Evolutionary conservation across 2,888 invertebrate genomes (phyloP).

Genomic region (Clistopyga incitator): DNA sequence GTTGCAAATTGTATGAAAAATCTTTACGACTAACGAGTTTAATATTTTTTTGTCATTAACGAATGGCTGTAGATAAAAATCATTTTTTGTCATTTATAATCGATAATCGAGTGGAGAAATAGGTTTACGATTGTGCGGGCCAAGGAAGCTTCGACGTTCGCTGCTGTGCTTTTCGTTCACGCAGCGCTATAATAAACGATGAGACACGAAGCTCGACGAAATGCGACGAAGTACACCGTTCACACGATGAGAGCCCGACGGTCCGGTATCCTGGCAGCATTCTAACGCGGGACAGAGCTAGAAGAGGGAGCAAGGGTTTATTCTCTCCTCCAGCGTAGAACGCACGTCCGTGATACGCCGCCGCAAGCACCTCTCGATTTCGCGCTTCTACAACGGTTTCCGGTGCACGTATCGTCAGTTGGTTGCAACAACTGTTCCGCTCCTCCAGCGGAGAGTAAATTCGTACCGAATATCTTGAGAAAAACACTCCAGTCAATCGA

Average conservation of each 20-base stretch:
- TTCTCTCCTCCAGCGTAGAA: constrained; percentile 37
- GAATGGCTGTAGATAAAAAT: no score
- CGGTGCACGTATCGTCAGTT: constrained; percentile 9
- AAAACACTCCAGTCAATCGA: constrained; percentile 1
- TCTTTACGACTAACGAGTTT: no score
- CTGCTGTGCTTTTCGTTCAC: constrained; percentile 27
- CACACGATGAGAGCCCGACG: constrained; percentile 32
- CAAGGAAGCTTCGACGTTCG: constrained; percentile 27
- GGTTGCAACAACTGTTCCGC: background rate
- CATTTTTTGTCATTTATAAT: background rate
- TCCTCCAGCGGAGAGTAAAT: background rate
- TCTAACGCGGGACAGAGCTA: constrained; percentile 58
- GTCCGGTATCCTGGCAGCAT: constrained; percentile 56
- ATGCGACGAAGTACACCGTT: constrained; percentile 59
- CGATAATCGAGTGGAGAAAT: background rate
- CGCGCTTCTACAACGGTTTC: constrained; percentile 35
- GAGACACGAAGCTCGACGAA: constrained; percentile 60
- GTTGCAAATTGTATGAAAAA: no score
- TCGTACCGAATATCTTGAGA: constrained; percentile 4
- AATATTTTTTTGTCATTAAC: no score
- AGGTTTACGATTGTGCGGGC: constrained; percentile 35
- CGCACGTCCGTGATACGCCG: constrained; percentile 38
- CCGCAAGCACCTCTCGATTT: constrained; percentile 34
- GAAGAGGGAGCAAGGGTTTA: constrained; percentile 60
- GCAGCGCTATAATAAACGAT: constrained; percentile 47